These are phyloP conservation scores for Tympanoctomys barrerae DNA, from an alignment of 2,797 vertebrate genomes.

Conservation along the genomic window DNA sequence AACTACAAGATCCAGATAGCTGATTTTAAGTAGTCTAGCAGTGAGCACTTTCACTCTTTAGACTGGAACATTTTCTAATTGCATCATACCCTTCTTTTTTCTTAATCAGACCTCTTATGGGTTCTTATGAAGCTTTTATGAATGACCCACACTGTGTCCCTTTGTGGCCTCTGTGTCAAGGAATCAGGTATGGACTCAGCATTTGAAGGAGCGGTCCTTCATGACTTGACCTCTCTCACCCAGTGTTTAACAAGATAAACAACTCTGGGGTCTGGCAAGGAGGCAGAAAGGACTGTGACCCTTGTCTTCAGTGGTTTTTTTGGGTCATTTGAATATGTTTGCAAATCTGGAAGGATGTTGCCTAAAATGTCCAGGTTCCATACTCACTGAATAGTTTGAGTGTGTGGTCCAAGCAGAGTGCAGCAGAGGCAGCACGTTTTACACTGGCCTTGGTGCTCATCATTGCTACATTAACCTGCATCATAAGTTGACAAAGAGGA, in stretches of 20 bases:
- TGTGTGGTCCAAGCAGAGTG: background rate
- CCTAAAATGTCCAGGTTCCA: background rate
- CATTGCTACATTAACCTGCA: background rate
- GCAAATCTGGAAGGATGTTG: background rate
- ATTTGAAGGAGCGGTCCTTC: background rate
- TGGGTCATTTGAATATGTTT: background rate
- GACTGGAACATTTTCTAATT: constrained; percentile 67
- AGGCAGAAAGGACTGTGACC: background rate
- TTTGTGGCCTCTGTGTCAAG: background rate
- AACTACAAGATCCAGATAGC: constrained; percentile 40
- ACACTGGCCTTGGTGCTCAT: background rate
- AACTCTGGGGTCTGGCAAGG: background rate
- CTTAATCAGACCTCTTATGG: background rate
- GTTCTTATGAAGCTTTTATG: constrained; percentile 45
- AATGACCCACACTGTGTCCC: background rate
- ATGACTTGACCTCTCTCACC: background rate
- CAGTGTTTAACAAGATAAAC: background rate
- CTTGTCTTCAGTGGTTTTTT: background rate
- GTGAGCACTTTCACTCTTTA: constrained; percentile 41
- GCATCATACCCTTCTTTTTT: constrained; percentile 8
- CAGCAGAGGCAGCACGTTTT: background rate
- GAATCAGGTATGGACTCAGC: background rate
- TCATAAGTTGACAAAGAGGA: background rate
- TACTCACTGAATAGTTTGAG: background rate
- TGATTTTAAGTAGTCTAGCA: constrained; percentile 46